Evolutionary conservation across 2,888 invertebrate species (phyloP).

Genomic region (Habrosyne pyritoides): DNA sequence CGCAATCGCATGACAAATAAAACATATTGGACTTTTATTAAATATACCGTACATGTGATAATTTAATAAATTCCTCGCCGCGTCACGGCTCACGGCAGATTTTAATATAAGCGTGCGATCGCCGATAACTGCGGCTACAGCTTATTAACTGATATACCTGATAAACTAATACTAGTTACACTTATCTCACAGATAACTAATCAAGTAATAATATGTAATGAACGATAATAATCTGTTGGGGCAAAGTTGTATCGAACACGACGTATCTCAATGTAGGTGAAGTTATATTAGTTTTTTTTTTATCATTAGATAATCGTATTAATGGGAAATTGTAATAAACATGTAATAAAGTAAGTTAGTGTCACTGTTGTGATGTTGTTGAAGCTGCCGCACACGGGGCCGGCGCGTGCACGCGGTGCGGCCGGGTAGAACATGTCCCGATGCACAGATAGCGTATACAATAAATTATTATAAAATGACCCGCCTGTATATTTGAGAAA

Average conservation of each 20-base stretch:
- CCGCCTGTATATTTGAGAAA: too few relatives aligned
- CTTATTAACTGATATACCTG: conserved; percentile 42
- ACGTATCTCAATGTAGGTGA: background rate
- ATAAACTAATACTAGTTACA: conserved; percentile 36
- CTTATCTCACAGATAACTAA: conserved; percentile 34
- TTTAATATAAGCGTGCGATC: conserved; percentile 45
- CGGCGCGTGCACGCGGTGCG: background rate
- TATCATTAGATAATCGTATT: background rate
- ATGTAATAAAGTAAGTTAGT: background rate
- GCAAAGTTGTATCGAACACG: background rate
- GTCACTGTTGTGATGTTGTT: background rate
- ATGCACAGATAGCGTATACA: background rate
- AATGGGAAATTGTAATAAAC: background rate
- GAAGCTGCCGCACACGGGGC: background rate
- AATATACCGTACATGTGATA: conserved; percentile 39
- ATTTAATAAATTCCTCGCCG: conserved; percentile 25
- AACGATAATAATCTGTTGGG: conserved; percentile 34
- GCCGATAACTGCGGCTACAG: conserved; percentile 30
- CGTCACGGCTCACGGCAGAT: conserved; percentile 38
- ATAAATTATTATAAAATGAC: background rate
- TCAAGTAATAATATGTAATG: conserved; percentile 47
- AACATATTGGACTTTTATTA: conserved; percentile 40
- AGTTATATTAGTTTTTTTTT: background rate
- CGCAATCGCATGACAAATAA: background rate
- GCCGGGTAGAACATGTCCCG: background rate